Evolutionary conservation across 2,888 invertebrate genomes (phyloP).

Genomic region (Eupithecia centaureata): DNA sequence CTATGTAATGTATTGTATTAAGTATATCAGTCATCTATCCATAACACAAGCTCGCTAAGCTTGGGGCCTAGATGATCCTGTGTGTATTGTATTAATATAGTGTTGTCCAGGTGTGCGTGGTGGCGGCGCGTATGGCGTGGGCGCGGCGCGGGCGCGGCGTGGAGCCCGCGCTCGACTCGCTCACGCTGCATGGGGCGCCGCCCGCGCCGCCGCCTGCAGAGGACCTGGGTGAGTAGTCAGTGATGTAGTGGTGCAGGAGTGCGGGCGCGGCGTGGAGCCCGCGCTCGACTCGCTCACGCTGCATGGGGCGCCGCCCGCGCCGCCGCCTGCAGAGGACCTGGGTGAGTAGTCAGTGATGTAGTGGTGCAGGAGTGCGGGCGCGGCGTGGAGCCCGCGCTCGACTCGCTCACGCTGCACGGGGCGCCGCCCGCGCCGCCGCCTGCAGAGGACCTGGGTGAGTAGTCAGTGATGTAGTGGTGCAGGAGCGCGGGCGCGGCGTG

Average conservation of each 20-base stretch:
- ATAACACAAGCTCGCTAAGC: too few relatives aligned
- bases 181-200: conserved; percentile 53
- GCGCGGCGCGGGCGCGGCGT: conserved; percentile 85
- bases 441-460: conserved; percentile 65
- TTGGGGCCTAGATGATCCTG: not conserved
- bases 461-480: too few relatives aligned
- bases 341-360: too few relatives aligned
- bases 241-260: too few relatives aligned
- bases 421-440: conserved; percentile 41
- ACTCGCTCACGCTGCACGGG: conserved; percentile 72
- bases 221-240: conserved; percentile 64
- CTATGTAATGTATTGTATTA: too few relatives aligned
- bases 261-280: conserved; percentile 86
- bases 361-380: too few relatives aligned
- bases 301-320: conserved; percentile 28
- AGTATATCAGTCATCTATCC: too few relatives aligned
- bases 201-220: conserved; percentile 49
- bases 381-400: conserved; percentile 86
- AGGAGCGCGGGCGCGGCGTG: conserved; percentile 84
- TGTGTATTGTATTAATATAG: too few relatives aligned
- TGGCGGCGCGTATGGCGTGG: conserved; percentile 78
- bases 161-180: conserved; percentile 86
- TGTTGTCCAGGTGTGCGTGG: conserved; percentile 46
- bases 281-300: conserved; percentile 84
- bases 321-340: conserved; percentile 60